Conservation (phyloP, 2,797 vertebrate species). For the Argya squamiceps region DNA sequence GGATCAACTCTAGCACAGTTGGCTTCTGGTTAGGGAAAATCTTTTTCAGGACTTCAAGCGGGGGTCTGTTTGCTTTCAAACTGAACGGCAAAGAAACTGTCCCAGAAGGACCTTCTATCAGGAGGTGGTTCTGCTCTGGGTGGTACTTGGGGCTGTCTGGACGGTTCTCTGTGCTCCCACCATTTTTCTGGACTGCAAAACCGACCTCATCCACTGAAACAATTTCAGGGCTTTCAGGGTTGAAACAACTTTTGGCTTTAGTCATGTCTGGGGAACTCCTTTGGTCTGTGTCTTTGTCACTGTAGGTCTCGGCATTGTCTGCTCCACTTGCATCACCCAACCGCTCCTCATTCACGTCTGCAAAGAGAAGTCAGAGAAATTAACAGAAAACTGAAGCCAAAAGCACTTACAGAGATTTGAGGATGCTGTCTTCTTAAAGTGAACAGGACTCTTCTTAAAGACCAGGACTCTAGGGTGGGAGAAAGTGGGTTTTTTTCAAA, state of each 20-base stretch:
- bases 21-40: slow-evolving; percentile 96
- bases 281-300: slow-evolving; percentile 90
- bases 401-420: neutral
- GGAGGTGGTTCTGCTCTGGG: slow-evolving; percentile 83
- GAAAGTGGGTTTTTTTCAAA: neutral
- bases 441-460: too few relatives aligned
- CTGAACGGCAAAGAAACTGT: slow-evolving; percentile 90
- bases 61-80: slow-evolving; percentile 91
- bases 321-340: slow-evolving; percentile 81
- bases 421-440: neutral
- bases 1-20: slow-evolving; percentile 91
- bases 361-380: slow-evolving; percentile 58
- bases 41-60: slow-evolving; percentile 93
- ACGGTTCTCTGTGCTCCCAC: slow-evolving; percentile 77
- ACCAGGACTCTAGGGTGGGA: rapidly evolving
- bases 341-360: slow-evolving; percentile 86
- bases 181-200: slow-evolving; percentile 81
- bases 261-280: slow-evolving; percentile 88
- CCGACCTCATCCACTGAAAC: slow-evolving; percentile 84
- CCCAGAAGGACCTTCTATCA: slow-evolving; percentile 91
- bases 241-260: slow-evolving; percentile 88
- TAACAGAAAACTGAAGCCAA: neutral
- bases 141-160: slow-evolving; percentile 84
- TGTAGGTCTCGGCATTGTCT: slow-evolving; percentile 85
- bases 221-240: slow-evolving; percentile 86